A percentile compares a stretch with the other conserved stretches of the same genome.
phyloP scores from a whole-genome alignment of 1,140 invertebrate genomes.

The Drosophila lini region DNA sequence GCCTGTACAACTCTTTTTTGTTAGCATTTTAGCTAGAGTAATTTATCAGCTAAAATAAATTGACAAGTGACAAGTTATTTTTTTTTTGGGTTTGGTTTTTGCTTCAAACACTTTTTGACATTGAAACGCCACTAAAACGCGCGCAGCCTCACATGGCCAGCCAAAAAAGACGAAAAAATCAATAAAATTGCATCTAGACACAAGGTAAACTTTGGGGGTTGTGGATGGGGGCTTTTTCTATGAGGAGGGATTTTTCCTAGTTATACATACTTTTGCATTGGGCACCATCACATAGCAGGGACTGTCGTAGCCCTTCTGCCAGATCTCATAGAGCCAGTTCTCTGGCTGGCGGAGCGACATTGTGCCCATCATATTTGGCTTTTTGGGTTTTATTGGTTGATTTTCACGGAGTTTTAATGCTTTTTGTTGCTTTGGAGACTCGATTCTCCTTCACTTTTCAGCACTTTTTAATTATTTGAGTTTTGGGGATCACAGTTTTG shows the following conservation, averaged over 20 bases:
- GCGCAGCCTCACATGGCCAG: slow-evolving; percentile 45
- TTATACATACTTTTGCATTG: slow-evolving; percentile 87
- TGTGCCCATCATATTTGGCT: slow-evolving; percentile 79
- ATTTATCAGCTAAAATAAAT: slow-evolving; percentile 29
- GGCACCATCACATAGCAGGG: slow-evolving; percentile 88
- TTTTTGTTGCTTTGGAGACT: slow-evolving; percentile 25
- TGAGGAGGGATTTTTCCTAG: slow-evolving; percentile 2
- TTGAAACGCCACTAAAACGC: slow-evolving; percentile 47
- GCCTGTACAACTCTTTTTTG: background rate
- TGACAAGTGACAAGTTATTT: slow-evolving; percentile 15
- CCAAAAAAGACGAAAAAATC: slow-evolving; percentile 50
- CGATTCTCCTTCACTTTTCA: slow-evolving; percentile 14
- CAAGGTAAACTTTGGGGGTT: slow-evolving; percentile 39
- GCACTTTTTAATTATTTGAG: slow-evolving; percentile 27
- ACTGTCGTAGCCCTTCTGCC: slow-evolving; percentile 87
- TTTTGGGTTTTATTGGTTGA: slow-evolving; percentile 22
- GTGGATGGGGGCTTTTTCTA: slow-evolving; percentile 5
- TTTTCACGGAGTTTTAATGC: slow-evolving; percentile 24
- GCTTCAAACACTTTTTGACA: slow-evolving; percentile 36
- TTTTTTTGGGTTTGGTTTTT: background rate
- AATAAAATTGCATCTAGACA: slow-evolving; percentile 71
- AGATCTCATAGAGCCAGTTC: slow-evolving; percentile 87
- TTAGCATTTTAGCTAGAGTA: background rate
- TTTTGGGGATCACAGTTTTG: slow-evolving; percentile 39
- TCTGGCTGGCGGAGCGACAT: slow-evolving; percentile 84